phyloP scores from a whole-genome alignment of 2,113 vertebrate species.

The Stictonetta naevosa region DNA sequence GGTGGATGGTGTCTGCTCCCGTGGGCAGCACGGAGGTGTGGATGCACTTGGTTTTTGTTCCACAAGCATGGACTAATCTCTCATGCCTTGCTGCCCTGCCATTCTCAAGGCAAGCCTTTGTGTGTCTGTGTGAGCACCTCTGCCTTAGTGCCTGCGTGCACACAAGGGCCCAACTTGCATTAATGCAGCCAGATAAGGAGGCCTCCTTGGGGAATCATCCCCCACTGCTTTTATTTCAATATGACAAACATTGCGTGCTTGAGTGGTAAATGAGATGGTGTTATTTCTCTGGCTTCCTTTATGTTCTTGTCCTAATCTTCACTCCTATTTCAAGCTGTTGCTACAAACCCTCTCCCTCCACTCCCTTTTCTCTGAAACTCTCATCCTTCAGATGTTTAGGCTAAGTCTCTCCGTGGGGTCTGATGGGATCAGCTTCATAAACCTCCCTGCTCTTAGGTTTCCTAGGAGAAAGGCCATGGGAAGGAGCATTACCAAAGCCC shows the following conservation, averaged over 20 bases:
- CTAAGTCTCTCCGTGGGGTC: constrained; percentile 28
- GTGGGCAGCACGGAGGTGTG: background rate
- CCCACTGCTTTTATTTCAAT: constrained; percentile 56
- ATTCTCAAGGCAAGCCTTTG: background rate
- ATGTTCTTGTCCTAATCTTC: constrained; percentile 42
- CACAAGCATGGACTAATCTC: background rate
- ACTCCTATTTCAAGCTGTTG: constrained; percentile 40
- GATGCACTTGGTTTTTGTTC: background rate
- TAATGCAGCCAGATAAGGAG: constrained; percentile 58
- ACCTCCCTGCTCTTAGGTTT: constrained; percentile 48
- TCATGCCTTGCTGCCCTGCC: background rate
- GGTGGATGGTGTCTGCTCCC: background rate
- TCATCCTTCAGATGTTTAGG: constrained; percentile 63
- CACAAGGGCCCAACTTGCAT: constrained; percentile 22
- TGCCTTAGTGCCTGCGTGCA: background rate
- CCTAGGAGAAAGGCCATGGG: constrained; percentile 50
- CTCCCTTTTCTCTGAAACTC: background rate
- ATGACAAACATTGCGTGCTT: constrained; percentile 41
- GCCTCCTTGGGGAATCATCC: constrained; percentile 33
- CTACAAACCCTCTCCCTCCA: constrained; percentile 4
- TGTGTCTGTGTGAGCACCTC: background rate
- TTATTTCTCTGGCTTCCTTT: constrained; percentile 41
- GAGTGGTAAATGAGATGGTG: constrained; percentile 57
- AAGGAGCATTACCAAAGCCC: constrained; percentile 42
- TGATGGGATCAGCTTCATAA: constrained; percentile 48